These are phyloP conservation scores for Epirrhoe alternata DNA, from an alignment of 2,888 invertebrate species.

Conservation along the genomic window DNA sequence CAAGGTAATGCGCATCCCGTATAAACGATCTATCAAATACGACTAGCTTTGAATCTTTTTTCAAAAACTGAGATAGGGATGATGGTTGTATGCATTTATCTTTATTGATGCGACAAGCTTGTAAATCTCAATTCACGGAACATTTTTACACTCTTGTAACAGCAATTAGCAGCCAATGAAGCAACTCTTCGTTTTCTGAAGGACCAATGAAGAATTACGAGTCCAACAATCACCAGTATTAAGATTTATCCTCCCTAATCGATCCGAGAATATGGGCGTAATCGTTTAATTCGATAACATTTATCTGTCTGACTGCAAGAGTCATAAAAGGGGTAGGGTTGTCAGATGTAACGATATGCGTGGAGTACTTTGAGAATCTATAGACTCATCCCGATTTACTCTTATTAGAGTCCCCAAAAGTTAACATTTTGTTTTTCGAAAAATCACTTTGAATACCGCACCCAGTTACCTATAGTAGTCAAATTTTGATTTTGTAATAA, in stretches of 20 bases:
- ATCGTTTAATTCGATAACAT: slow-evolving; percentile 36
- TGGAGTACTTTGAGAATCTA: too few species aligned
- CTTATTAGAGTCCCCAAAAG: too few species aligned
- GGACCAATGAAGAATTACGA: slow-evolving; percentile 31
- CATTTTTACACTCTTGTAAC: slow-evolving; percentile 26
- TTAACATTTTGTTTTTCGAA: too few species aligned
- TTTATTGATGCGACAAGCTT: slow-evolving; percentile 3
- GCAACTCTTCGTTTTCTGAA: slow-evolving; percentile 25
- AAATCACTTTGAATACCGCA: too few species aligned
- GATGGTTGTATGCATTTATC: neutral
- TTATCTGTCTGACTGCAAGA: slow-evolving; percentile 31
- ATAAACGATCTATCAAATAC: too few species aligned
- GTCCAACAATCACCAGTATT: slow-evolving; percentile 24
- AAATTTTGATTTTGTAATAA: too few species aligned
- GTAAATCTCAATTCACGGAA: slow-evolving; percentile 26
- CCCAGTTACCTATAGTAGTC: too few species aligned
- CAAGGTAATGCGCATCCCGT: too few species aligned
- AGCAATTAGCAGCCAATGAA: slow-evolving; percentile 31
- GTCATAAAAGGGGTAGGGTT: neutral
- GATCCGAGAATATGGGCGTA: slow-evolving; percentile 32
- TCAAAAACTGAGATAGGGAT: neutral
- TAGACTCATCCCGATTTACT: too few species aligned
- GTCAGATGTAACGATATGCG: too few species aligned
- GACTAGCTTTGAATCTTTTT: neutral
- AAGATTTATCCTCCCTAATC: slow-evolving; percentile 34